Evolutionary conservation across 2,888 invertebrate genomes (phyloP).

Genomic region (Odontothrips loti): DNA sequence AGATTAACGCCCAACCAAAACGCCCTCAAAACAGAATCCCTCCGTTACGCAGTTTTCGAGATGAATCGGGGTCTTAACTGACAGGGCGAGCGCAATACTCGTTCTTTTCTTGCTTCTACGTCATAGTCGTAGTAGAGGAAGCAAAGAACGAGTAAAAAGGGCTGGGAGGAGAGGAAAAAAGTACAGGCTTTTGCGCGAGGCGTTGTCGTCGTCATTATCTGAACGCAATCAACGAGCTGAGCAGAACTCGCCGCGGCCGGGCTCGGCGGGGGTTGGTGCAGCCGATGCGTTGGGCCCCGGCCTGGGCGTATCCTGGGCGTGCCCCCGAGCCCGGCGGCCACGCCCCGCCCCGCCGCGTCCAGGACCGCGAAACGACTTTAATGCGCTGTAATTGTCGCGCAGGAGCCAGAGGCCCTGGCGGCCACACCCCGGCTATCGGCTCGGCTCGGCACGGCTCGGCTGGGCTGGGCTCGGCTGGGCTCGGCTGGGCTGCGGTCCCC

Average conservation of each 20-base stretch:
- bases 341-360: slow-evolving; percentile 13
- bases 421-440: background rate
- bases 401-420: background rate
- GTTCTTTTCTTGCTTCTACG: too few relatives aligned
- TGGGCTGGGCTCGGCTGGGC: too few relatives aligned
- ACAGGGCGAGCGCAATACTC: too few relatives aligned
- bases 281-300: too few relatives aligned
- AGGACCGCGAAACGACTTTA: slow-evolving; percentile 24
- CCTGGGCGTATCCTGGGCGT: too few relatives aligned
- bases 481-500: too few relatives aligned
- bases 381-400: slow-evolving; percentile 25
- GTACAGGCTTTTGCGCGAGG: background rate
- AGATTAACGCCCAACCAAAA: too few relatives aligned
- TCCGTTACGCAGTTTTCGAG: too few relatives aligned
- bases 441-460: background rate
- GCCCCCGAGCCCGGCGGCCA: background rate
- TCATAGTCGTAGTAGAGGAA: too few relatives aligned
- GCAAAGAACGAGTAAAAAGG: background rate
- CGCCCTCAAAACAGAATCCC: too few relatives aligned
- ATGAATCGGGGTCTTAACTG: too few relatives aligned
- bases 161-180: background rate
- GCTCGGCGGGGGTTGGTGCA: too few relatives aligned
- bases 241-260: background rate
- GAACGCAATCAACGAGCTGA: slow-evolving; percentile 24
- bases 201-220: slow-evolving; percentile 2